Evolutionary conservation across 2,888 invertebrate species (phyloP).

Genomic region (Dolichomitus sp.): DNA sequence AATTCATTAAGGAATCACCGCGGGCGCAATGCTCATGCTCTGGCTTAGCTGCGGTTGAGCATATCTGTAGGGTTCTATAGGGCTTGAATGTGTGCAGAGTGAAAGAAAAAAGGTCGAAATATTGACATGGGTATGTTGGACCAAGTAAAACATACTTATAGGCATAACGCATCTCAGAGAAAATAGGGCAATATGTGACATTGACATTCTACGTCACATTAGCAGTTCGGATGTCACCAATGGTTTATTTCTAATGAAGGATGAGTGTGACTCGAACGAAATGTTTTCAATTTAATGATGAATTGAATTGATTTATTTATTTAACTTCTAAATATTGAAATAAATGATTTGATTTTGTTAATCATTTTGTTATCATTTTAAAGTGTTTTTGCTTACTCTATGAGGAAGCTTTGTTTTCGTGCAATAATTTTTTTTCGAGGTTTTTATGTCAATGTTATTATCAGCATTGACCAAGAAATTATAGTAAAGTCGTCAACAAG

Average conservation of each 20-base stretch:
- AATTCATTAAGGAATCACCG: constrained; percentile 69
- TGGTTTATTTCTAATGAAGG: neutral
- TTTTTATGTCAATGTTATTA: too few relatives aligned
- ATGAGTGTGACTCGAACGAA: too few relatives aligned
- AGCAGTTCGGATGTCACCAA: neutral
- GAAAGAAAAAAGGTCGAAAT: constrained; percentile 18
- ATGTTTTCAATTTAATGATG: too few relatives aligned
- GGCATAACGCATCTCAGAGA: neutral
- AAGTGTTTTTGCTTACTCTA: too few relatives aligned
- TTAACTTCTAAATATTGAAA: too few relatives aligned
- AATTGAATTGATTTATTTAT: neutral
- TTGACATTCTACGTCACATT: neutral
- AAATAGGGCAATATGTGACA: neutral
- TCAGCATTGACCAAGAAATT: too few relatives aligned
- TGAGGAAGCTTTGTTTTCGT: too few relatives aligned
- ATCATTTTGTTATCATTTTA: too few relatives aligned
- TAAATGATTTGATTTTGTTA: too few relatives aligned
- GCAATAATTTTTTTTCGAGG: too few relatives aligned
- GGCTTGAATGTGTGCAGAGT: neutral
- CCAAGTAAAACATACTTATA: neutral
- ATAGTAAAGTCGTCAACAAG: too few relatives aligned
- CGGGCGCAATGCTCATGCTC: constrained; percentile 35
- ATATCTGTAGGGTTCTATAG: neutral
- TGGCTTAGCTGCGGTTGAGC: constrained; percentile 4
- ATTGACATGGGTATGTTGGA: constrained; percentile 7